A percentile compares a stretch with the other conserved stretches of the same genome.
These are phyloP conservation scores for Narcine bancroftii DNA, from an alignment of 2,113 vertebrate genomes.

Conservation along the genomic window DNA sequence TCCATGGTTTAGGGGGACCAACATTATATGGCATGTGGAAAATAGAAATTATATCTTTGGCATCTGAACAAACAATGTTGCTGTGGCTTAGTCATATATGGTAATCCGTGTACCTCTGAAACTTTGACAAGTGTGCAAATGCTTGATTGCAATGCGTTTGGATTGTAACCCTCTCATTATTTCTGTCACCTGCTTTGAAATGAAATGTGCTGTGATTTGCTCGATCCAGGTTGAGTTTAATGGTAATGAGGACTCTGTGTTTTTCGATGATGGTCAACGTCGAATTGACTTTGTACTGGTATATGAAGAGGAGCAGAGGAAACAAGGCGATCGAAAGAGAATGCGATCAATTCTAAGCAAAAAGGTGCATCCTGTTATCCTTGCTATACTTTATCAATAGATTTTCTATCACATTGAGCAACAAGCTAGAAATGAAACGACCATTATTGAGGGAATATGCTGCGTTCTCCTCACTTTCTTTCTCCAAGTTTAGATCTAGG, in stretches of 20 bases:
- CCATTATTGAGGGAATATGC: neutral
- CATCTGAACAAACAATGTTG: neutral
- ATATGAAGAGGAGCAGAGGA: conserved; percentile 81
- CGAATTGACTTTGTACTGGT: conserved; percentile 83
- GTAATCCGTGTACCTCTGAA: neutral
- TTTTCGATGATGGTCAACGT: conserved; percentile 76
- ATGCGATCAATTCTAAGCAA: conserved; percentile 1
- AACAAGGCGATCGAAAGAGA: conserved; percentile 61
- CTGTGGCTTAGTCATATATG: neutral
- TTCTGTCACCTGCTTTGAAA: neutral
- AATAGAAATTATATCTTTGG: neutral
- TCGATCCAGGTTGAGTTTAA: conserved; percentile 72
- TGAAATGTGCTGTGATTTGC: conserved; percentile 31
- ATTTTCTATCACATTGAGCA: neutral
- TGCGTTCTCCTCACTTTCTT: neutral
- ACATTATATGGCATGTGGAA: neutral
- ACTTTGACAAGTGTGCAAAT: neutral
- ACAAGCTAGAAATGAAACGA: neutral
- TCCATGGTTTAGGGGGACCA: too few species aligned
- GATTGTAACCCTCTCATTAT: neutral
- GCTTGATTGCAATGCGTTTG: neutral
- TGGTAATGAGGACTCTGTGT: conserved; percentile 69
- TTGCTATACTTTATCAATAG: neutral
- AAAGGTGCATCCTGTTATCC: conserved; percentile 3
- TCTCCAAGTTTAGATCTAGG: neutral